Evolutionary conservation across 2,797 vertebrate genomes (phyloP).

Genomic region (Sebastes reedi): DNA sequence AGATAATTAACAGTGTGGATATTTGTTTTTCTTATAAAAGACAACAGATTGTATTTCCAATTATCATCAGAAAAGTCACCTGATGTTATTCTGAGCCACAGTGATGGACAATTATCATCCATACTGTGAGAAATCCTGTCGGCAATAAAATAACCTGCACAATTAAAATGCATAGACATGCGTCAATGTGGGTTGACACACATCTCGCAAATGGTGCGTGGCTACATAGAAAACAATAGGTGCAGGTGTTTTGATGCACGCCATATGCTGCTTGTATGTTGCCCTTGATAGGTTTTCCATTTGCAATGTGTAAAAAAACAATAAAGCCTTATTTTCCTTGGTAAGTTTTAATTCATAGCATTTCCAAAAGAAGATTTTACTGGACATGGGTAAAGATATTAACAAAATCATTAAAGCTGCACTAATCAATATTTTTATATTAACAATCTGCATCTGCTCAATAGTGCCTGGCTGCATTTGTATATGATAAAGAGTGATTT

Average conservation of each 20-base stretch:
- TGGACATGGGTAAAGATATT: no score
- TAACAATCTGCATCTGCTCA: no score
- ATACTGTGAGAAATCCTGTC: neutral
- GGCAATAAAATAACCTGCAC: neutral
- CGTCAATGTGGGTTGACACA: no score
- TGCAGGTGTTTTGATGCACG: neutral
- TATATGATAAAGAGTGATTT: neutral
- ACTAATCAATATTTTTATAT: no score
- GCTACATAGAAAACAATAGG: neutral
- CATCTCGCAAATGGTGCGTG: neutral
- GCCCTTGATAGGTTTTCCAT: no score
- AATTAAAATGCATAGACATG: no score
- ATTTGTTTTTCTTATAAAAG: neutral
- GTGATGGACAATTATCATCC: neutral
- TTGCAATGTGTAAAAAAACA: no score
- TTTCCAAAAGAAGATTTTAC: no score
- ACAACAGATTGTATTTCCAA: neutral
- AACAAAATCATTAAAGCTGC: no score
- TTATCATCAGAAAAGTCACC: neutral
- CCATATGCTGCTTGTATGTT: no score
- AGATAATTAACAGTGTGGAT: neutral
- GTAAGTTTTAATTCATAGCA: no score
- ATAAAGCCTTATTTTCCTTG: no score
- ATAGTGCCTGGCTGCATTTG: neutral
- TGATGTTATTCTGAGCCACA: neutral